Evolutionary conservation across 1,140 invertebrate species (phyloP), one percentile per base, ranked within the genome.

Genomic region (Panagrolaimus sp.): DNA sequence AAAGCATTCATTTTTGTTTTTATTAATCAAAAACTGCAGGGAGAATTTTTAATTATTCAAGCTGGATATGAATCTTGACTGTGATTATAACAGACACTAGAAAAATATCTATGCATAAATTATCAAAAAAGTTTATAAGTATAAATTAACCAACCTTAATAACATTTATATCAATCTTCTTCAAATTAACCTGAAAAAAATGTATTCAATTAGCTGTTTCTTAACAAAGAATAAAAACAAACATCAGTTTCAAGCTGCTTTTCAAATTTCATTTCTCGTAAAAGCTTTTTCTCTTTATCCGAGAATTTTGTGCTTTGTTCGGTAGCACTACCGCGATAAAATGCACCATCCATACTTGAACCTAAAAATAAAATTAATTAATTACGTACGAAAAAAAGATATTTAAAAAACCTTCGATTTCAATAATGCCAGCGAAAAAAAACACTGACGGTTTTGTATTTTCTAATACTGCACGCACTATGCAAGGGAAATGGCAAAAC

Each of bases 231-330:
- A 15, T 15, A 14, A 17, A 4, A 38, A 63, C 78, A 81, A 86
- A 94, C 93, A 90, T 93, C 89, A 83, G 90, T 90, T 69, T 90
- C 89, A 55, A 97, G 86, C 73, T 89, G 90, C 83, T 96, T 93
- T 44, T 91, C 91, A 86, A 98, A 98, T 84, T 93, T 95, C 93
- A 99, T 95, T 84, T 93, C 91, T 84, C 97, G 98, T 84, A 99
- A 88, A 46, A 98, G 87, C 82, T 98, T 98, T 85, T 98, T 98
- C 85, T 98, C 94, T 84, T 98, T 98, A 85, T 99, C 94, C 81
- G 93, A 92, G 86, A 98, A 99, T 74, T 96, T 89, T 81, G 93
- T 97, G 85, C 98, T 96, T 86, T 98, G 96, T 83, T 97, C 94
- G 47, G 94, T 91, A 78, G 90, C 96, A 38, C 95, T 98, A 55